A percentile compares a stretch with the other conserved stretches of the same genome.
phyloP scores from a whole-genome alignment of 2,888 invertebrate species.

The Emmelina monodactyla region DNA sequence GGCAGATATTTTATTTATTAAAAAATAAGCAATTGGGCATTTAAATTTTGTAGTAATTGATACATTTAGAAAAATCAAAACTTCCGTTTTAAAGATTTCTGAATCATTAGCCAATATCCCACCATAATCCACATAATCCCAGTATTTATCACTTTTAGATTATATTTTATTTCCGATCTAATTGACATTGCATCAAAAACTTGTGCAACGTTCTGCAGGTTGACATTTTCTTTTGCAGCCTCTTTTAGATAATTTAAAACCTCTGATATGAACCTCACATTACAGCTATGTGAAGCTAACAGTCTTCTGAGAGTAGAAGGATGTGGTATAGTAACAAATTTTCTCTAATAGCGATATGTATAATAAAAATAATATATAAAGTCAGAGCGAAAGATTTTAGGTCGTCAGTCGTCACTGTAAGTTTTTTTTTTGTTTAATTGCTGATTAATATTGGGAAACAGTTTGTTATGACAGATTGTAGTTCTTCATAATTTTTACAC shows the following conservation, averaged over 20 bases:
- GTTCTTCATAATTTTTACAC: not conserved
- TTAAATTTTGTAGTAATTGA: conserved; percentile 13
- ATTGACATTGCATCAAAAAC: conserved; percentile 15
- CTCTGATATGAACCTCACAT: conserved; percentile 13
- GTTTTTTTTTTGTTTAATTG: not conserved
- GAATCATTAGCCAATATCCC: conserved; percentile 7
- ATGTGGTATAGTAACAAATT: conserved; percentile 6
- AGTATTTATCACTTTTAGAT: conserved; percentile 11
- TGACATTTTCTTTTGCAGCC: conserved; percentile 4
- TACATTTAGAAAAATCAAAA: conserved; percentile 16
- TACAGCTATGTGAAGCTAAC: conserved; percentile 11
- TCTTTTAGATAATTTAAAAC: conserved; percentile 10
- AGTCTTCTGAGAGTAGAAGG: conserved; percentile 8
- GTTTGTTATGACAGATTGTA: not conserved
- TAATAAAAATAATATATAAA: conserved; percentile 4
- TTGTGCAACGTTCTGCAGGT: conserved; percentile 9
- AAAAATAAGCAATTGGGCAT: conserved; percentile 18
- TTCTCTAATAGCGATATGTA: conserved; percentile 5
- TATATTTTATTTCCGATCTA: conserved; percentile 9
- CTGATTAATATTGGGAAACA: not conserved
- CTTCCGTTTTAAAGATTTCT: conserved; percentile 10
- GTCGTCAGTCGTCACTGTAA: not conserved
- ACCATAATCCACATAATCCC: conserved; percentile 15
- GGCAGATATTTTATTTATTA: conserved; percentile 12
- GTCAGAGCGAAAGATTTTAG: conserved; percentile 7